phyloP scores from a whole-genome alignment of 2,113 vertebrate genomes.

The Dasyurus viverrinus region DNA sequence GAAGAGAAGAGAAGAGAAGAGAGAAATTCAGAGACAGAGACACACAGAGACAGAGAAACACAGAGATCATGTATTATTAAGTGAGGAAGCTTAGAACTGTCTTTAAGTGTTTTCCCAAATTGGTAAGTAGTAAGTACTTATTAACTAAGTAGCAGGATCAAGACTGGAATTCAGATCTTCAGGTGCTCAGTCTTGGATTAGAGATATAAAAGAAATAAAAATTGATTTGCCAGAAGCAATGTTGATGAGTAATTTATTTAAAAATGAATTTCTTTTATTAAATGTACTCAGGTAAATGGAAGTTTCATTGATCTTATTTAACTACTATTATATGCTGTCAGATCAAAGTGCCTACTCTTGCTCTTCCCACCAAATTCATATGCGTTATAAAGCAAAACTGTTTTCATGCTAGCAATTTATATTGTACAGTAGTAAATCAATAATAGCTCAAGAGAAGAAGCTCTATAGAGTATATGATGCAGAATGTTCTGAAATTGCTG shows the following conservation, averaged over 20 bases:
- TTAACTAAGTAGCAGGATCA: neutral
- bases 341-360: constrained; percentile 48
- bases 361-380: constrained; percentile 43
- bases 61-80: neutral
- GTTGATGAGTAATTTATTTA: constrained; percentile 8
- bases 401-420: constrained; percentile 69
- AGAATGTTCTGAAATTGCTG: constrained; percentile 40
- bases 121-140: neutral
- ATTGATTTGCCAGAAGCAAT: constrained; percentile 45
- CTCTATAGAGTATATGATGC: constrained; percentile 38
- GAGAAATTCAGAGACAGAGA: too few relatives aligned
- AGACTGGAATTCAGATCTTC: neutral
- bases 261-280: constrained; percentile 57
- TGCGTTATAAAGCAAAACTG: constrained; percentile 57
- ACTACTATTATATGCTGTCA: constrained; percentile 53
- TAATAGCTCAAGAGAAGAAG: constrained; percentile 51
- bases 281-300: constrained; percentile 57
- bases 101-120: constrained; percentile 33
- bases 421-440: constrained; percentile 34
- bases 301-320: constrained; percentile 58
- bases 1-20: too few relatives aligned
- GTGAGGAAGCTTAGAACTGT: neutral
- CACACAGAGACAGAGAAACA: neutral
- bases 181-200: neutral
- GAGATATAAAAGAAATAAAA: constrained; percentile 28